Conservation (phyloP, 2,113 vertebrate species). For the Hipposideros armiger region DNA sequence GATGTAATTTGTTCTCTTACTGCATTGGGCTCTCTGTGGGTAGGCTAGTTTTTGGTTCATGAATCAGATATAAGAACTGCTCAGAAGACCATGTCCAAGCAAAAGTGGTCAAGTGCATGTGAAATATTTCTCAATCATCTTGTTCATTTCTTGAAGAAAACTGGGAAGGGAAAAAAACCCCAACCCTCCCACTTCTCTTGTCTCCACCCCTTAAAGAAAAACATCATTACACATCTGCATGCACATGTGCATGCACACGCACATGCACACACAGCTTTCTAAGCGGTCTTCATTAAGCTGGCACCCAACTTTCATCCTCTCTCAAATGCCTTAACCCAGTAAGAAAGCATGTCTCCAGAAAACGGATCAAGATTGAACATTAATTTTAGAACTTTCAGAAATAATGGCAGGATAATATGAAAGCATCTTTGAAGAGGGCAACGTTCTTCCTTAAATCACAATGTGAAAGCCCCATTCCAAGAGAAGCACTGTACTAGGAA, state of each 20-base stretch:
- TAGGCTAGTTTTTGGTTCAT: neutral
- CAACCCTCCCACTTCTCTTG: neutral
- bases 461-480: neutral
- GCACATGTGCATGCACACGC: neutral
- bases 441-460: neutral
- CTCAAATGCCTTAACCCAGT: neutral
- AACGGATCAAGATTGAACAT: neutral
- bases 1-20: neutral
- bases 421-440: neutral
- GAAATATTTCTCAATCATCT: neutral
- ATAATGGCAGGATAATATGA: neutral
- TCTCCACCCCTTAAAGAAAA: neutral
- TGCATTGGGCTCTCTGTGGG: neutral
- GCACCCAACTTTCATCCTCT: neutral
- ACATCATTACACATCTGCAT: neutral
- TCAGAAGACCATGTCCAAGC: neutral
- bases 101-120: neutral
- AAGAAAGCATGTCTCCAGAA: neutral
- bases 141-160: conserved; percentile 21
- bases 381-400: conserved; percentile 28
- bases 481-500: neutral
- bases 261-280: neutral
- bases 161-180: neutral
- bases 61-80: neutral
- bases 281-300: neutral